Conservation (phyloP, 2,113 vertebrate species). For the Carlito syrichta region DNA sequence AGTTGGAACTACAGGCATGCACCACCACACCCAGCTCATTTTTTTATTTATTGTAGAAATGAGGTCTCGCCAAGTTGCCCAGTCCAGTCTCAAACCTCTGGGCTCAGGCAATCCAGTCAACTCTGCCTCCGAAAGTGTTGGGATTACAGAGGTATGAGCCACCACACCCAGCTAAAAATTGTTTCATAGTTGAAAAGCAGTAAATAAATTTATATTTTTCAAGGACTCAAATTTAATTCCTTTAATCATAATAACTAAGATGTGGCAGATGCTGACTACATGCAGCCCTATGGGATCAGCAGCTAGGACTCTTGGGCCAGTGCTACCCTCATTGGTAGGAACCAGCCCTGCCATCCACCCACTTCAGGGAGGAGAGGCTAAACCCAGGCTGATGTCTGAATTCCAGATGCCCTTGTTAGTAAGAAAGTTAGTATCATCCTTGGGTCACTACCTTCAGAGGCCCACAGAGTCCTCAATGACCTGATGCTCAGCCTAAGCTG, state of each 20-base stretch:
- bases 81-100: no score
- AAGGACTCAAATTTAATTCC: background rate
- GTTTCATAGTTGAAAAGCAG: background rate
- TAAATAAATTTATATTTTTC: background rate
- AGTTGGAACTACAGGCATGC: no score
- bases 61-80: no score
- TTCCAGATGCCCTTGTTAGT: background rate
- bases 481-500: background rate
- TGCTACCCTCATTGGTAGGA: no score
- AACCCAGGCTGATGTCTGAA: background rate
- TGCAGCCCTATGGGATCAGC: fast-evolving
- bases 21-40: no score
- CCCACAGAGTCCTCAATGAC: background rate
- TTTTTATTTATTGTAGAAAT: no score
- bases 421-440: background rate
- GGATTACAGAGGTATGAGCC: no score
- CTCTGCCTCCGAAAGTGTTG: no score
- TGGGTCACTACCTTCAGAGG: background rate
- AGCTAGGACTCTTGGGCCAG: background rate
- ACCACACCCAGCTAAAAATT: background rate
- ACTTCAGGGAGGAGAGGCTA: no score
- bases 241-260: background rate
- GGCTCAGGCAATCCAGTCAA: no score
- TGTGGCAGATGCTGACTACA: background rate
- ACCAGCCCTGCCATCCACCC: fast-evolving